A percentile compares a stretch with the other conserved stretches of the same genome.
These are phyloP conservation scores for Corella eumyota DNA, from an alignment of 23 tunicate genomes.

Conservation along the genomic window DNA sequence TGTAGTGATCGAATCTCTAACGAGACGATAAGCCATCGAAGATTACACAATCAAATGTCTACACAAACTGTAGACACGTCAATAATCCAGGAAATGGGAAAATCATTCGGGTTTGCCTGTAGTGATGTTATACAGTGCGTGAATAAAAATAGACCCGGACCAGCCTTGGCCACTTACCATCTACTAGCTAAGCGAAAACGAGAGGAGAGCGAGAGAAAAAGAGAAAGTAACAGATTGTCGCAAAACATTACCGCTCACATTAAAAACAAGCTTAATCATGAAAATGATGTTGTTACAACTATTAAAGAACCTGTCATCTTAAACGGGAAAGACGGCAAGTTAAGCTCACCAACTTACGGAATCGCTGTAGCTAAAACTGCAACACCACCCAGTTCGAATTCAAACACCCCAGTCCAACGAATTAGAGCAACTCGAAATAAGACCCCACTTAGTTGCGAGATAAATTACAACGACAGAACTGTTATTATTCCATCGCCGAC, in stretches of 20 bases:
- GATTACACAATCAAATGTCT: slow-evolving; percentile 15
- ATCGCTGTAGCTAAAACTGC: too few species aligned
- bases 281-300: not conserved
- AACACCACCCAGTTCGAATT: not conserved
- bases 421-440: not conserved
- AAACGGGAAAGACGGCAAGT: not conserved
- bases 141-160: slow-evolving; percentile 78
- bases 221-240: slow-evolving; percentile 3
- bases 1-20: too few species aligned
- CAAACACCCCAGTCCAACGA: not conserved
- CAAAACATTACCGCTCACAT: slow-evolving; percentile 6
- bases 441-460: not conserved
- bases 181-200: slow-evolving; percentile 17
- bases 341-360: too few species aligned
- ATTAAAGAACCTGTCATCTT: not conserved
- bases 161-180: slow-evolving; percentile 83
- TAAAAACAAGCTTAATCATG: not conserved
- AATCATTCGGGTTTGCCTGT: slow-evolving; percentile 14
- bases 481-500: too few species aligned
- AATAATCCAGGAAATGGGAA: slow-evolving; percentile 30
- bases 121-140: slow-evolving; percentile 51
- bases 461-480: too few species aligned
- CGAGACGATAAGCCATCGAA: too few species aligned
- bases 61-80: slow-evolving; percentile 21
- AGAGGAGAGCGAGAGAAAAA: slow-evolving; percentile 11